These are phyloP conservation scores for Drosophila subobscura DNA, from an alignment of 1,140 invertebrate species.

Conservation along the genomic window DNA sequence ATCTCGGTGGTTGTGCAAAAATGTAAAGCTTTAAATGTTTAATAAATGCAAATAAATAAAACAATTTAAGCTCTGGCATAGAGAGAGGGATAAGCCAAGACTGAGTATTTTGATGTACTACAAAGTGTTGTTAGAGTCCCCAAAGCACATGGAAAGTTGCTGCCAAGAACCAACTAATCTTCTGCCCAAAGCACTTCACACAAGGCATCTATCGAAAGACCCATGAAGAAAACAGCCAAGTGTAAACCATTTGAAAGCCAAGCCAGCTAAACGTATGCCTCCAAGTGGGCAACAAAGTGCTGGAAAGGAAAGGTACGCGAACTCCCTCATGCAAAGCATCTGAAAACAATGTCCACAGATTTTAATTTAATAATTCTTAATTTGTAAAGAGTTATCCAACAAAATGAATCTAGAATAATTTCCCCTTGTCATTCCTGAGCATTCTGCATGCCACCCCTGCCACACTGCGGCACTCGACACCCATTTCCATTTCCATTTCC, in stretches of 20 bases:
- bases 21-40: constrained; percentile 66
- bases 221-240: no score
- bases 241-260: no score
- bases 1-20: constrained; percentile 61
- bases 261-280: no score
- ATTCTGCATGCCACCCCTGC: background rate
- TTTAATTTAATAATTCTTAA: background rate
- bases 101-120: background rate
- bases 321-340: no score
- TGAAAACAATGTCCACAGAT: no score
- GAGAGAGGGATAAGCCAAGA: background rate
- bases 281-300: no score
- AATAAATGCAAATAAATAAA: constrained; percentile 43
- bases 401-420: background rate
- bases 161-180: no score
- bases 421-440: constrained; percentile 25
- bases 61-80: constrained; percentile 1
- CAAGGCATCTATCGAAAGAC: no score
- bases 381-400: background rate
- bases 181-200: no score
- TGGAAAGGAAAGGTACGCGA: no score
- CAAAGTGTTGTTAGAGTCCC: background rate
- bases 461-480: constrained; percentile 15
- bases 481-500: constrained; percentile 43
- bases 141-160: no score